A percentile compares a stretch with the other conserved stretches of the same genome.
Conservation (phyloP, 1,140 invertebrate species). For the Bombus breviceps region DNA sequence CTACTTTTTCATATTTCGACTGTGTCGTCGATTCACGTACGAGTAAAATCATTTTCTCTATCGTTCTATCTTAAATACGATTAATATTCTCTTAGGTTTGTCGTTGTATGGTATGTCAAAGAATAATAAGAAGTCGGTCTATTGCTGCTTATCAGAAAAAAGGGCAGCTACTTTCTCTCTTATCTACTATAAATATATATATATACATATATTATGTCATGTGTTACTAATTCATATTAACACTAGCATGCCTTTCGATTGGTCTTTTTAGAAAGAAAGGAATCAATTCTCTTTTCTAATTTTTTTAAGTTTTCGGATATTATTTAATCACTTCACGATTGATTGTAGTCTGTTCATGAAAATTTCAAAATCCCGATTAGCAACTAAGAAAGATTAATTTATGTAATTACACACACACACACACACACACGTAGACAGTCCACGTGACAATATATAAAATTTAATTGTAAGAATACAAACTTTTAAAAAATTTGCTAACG, state of each 20-base stretch:
- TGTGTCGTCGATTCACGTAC: not conserved
- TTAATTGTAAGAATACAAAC: no score
- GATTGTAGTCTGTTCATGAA: not conserved
- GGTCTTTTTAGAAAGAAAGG: no score
- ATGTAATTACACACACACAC: no score
- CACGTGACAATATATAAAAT: no score
- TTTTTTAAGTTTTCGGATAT: no score
- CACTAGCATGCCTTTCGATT: no score
- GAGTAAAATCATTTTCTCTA: not conserved
- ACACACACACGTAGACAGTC: no score
- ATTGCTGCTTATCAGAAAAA: not conserved
- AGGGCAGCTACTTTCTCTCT: not conserved
- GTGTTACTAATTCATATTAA: no score
- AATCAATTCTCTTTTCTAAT: no score
- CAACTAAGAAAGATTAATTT: not conserved
- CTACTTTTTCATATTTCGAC: not conserved
- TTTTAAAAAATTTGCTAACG: not conserved
- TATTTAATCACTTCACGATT: not conserved
- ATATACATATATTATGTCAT: no score
- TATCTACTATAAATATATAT: not conserved
- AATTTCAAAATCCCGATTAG: not conserved
- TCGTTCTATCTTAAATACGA: not conserved
- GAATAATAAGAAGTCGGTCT: not conserved
- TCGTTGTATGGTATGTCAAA: not conserved
- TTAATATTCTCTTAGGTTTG: no score